These are phyloP conservation scores for Dendrolimus houi DNA, from an alignment of 2,888 invertebrate genomes.

Conservation along the genomic window DNA sequence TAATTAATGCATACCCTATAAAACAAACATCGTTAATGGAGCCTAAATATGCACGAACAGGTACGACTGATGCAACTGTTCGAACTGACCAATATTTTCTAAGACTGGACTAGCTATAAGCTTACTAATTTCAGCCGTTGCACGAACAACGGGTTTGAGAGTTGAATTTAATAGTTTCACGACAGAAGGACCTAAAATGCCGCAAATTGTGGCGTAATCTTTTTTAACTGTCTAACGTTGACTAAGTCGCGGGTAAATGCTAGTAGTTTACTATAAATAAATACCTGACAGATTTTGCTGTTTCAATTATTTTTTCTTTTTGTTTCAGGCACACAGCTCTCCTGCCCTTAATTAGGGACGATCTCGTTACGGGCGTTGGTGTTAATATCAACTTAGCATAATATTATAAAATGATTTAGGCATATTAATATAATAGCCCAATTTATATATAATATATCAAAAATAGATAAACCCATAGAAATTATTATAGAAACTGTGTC, in stretches of 20 bases:
- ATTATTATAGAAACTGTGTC: too few relatives aligned
- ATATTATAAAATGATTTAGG: conserved; percentile 17
- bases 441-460: too few relatives aligned
- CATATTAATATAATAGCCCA: too few relatives aligned
- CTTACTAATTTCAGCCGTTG: neutral
- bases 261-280: too few relatives aligned
- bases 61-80: neutral
- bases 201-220: too few relatives aligned
- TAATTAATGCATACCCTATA: too few relatives aligned
- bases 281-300: neutral
- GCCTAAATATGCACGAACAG: neutral
- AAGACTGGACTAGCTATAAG: neutral
- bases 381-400: conserved; percentile 74
- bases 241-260: too few relatives aligned
- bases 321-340: conserved; percentile 79
- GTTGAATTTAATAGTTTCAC: neutral
- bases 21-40: conserved; percentile 15
- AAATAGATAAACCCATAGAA: too few relatives aligned
- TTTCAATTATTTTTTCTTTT: conserved; percentile 5
- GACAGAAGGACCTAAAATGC: too few relatives aligned
- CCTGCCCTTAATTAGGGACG: conserved; percentile 80
- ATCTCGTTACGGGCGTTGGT: conserved; percentile 80
- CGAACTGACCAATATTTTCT: neutral
- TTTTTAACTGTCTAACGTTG: too few relatives aligned
- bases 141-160: neutral